phyloP scores from a whole-genome alignment of 2,888 invertebrate genomes.

The Sarcophaga rosellei region DNA sequence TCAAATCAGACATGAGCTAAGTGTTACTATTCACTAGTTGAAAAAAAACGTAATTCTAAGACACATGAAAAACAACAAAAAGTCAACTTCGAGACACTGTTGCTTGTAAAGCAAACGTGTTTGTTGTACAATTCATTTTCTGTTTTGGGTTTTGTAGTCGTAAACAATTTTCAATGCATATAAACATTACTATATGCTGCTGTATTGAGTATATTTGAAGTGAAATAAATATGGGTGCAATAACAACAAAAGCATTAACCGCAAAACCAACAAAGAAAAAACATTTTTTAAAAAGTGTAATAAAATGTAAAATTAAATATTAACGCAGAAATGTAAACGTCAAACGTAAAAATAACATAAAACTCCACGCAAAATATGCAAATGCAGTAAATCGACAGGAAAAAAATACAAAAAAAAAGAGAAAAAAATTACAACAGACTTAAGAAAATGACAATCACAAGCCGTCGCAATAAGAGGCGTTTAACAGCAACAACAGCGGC shows the following conservation, averaged over 20 bases:
- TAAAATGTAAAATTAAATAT: constrained; percentile 64
- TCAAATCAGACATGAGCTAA: too few relatives aligned
- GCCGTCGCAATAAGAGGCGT: constrained; percentile 12
- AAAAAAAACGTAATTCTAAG: too few relatives aligned
- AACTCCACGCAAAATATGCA: constrained; percentile 64
- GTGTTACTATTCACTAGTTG: too few relatives aligned
- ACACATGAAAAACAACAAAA: too few relatives aligned
- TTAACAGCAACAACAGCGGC: constrained; percentile 16
- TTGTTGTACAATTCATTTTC: too few relatives aligned
- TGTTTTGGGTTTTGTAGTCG: too few relatives aligned
- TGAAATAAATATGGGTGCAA: constrained; percentile 34
- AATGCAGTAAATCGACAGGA: constrained; percentile 51
- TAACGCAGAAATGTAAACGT: constrained; percentile 24
- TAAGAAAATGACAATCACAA: background rate
- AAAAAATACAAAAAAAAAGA: too few relatives aligned
- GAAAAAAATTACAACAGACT: too few relatives aligned
- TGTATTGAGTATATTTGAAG: constrained; percentile 29
- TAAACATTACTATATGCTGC: too few relatives aligned
- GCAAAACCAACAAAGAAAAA: constrained; percentile 21
- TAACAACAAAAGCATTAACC: constrained; percentile 40
- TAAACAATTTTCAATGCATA: too few relatives aligned
- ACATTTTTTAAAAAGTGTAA: constrained; percentile 26
- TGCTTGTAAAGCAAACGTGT: too few relatives aligned
- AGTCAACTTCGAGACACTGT: too few relatives aligned
- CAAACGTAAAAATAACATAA: constrained; percentile 36